Evolutionary conservation across 2,888 invertebrate genomes (phyloP).

Genomic region (Eupithecia inturbata): DNA sequence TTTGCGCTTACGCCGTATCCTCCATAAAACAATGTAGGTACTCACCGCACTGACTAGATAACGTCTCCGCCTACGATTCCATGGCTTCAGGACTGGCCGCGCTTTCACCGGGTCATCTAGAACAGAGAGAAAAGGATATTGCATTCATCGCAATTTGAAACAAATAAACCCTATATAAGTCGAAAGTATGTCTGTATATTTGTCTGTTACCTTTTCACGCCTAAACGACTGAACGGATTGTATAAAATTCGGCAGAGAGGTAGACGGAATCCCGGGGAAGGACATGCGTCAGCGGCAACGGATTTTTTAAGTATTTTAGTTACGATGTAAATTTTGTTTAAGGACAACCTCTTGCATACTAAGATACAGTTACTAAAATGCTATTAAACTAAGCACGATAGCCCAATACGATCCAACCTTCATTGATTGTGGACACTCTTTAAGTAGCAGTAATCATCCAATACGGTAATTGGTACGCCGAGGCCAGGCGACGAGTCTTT

Average conservation of each 20-base stretch:
- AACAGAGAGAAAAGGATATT: slow-evolving; percentile 50
- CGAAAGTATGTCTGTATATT: too few relatives aligned
- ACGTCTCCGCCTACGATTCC: slow-evolving; percentile 60
- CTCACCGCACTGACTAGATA: slow-evolving; percentile 58
- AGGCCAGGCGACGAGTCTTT: slow-evolving; percentile 23
- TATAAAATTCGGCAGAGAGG: too few relatives aligned
- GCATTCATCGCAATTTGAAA: not conserved
- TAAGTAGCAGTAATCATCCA: slow-evolving; percentile 9
- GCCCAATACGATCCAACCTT: not conserved
- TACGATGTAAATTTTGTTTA: not conserved
- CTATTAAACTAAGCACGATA: not conserved
- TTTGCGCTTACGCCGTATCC: too few relatives aligned
- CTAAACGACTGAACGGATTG: too few relatives aligned
- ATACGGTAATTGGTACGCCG: slow-evolving; percentile 17
- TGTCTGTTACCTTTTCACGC: too few relatives aligned
- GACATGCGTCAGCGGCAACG: too few relatives aligned
- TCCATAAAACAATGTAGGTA: slow-evolving; percentile 31
- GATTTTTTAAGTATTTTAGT: not conserved
- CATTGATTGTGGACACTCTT: not conserved
- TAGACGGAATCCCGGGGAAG: too few relatives aligned
- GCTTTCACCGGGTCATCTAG: slow-evolving; percentile 72
- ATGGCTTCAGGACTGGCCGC: slow-evolving; percentile 55
- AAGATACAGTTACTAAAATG: too few relatives aligned
- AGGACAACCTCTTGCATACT: not conserved
- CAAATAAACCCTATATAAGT: not conserved